Percentiles rank a stretch among this genome's conserved stretches.
Conservation (phyloP, 2,113 vertebrate species). For the Rhombomys opimus region DNA sequence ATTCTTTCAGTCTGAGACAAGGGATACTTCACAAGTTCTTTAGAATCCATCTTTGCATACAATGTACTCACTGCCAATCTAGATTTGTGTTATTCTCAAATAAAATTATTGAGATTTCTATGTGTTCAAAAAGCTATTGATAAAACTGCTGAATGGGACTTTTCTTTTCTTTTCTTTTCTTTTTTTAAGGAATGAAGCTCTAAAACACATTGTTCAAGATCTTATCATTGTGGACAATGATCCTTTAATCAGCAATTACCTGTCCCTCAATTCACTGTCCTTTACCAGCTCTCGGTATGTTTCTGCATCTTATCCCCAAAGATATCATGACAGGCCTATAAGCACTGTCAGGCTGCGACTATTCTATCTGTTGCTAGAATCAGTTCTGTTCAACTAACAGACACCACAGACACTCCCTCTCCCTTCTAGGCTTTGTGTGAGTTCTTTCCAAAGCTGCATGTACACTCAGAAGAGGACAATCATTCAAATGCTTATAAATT, state of each 20-base stretch:
- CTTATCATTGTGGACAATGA: slow-evolving; percentile 39
- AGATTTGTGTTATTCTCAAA: slow-evolving; percentile 15
- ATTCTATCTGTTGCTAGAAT: slow-evolving; percentile 52
- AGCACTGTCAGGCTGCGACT: neutral
- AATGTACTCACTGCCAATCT: slow-evolving; percentile 21
- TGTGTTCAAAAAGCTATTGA: slow-evolving; percentile 13
- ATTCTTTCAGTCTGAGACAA: neutral
- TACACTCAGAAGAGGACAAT: slow-evolving; percentile 13
- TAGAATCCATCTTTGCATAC: neutral
- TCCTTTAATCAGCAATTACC: slow-evolving; percentile 53
- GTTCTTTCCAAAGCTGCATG: neutral
- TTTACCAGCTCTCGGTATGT: slow-evolving; percentile 10
- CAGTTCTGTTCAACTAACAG: neutral
- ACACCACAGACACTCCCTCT: neutral
- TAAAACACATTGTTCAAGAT: neutral
- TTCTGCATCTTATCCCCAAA: slow-evolving; percentile 62
- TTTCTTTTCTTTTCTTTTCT: neutral
- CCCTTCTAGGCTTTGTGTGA: neutral
- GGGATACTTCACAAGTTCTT: slow-evolving; percentile 35
- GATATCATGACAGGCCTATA: neutral
- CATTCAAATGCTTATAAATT: slow-evolving; percentile 20
- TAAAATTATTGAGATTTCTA: slow-evolving; percentile 3
- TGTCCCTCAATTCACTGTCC: slow-evolving; percentile 45
- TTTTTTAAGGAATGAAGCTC: slow-evolving; percentile 34
- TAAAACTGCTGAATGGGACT: neutral